Evolutionary conservation across 2,888 invertebrate genomes (phyloP).

Genomic region (Meteorus colon): DNA sequence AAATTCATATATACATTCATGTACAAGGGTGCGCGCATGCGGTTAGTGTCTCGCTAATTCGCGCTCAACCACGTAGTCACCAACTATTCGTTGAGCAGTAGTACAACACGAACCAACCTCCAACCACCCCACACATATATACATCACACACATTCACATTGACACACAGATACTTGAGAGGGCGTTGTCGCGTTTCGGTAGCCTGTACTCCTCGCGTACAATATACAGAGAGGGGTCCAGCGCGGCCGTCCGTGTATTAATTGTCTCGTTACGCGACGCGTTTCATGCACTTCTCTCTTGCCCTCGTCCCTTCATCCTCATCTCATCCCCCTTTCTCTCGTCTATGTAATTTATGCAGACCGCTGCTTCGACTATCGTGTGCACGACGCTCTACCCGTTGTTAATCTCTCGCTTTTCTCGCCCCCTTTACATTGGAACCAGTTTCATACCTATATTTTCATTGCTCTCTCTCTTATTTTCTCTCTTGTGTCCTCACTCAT

Average conservation of each 20-base stretch:
- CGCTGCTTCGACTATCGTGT: conserved; percentile 51
- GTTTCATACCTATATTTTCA: conserved; percentile 1
- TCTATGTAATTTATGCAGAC: conserved; percentile 49
- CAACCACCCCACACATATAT: neutral
- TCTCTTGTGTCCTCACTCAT: neutral
- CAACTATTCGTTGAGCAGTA: conserved; percentile 25
- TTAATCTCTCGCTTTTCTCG: conserved; percentile 36
- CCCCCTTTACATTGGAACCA: neutral
- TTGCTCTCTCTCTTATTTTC: conserved; percentile 1
- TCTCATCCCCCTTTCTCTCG: conserved; percentile 5
- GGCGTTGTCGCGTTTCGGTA: conserved; percentile 27
- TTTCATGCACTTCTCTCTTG: conserved; percentile 50
- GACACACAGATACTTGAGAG: conserved; percentile 22
- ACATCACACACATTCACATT: conserved; percentile 6
- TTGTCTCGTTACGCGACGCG: conserved; percentile 67
- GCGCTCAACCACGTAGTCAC: conserved; percentile 39
- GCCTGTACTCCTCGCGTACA: conserved; percentile 39
- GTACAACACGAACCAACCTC: neutral
- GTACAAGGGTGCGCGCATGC: conserved; percentile 35
- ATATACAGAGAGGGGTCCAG: conserved; percentile 16
- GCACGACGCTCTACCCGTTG: conserved; percentile 48
- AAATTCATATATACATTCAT: conserved; percentile 13
- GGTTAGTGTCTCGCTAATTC: conserved; percentile 42
- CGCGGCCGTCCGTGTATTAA: conserved; percentile 64
- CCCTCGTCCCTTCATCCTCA: neutral